These are phyloP conservation scores for Epiperipatus broadwayi DNA, from an alignment of 2,888 invertebrate species.

Conservation along the genomic window DNA sequence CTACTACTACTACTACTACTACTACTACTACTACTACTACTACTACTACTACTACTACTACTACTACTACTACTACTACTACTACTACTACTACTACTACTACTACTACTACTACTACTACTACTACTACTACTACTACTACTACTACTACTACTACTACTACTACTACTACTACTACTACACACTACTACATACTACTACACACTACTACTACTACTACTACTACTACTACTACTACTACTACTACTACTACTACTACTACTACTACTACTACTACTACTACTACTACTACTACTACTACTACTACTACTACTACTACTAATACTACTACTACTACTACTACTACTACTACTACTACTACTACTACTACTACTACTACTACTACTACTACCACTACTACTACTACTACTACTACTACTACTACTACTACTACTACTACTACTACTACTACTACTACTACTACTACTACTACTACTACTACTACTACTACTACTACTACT, in stretches of 20 bases:
- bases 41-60: constrained; percentile 10
- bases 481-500: no score
- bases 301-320: no score
- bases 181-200: no score
- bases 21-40: neutral
- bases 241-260: neutral
- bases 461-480: no score
- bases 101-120: constrained; percentile 7
- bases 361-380: constrained; percentile 7
- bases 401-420: neutral
- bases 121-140: constrained; percentile 6
- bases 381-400: constrained; percentile 8
- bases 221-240: neutral
- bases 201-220: no score
- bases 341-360: neutral
- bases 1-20: constrained; percentile 1
- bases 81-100: constrained; percentile 5
- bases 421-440: neutral
- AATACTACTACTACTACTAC: constrained; percentile 6
- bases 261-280: constrained; percentile 5
- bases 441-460: no score
- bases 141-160: constrained; percentile 5
- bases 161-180: no score
- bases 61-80: constrained; percentile 9
- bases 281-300: neutral